Evolutionary conservation across 64 coral and sea anemone species (phyloP).

Genomic region (Montipora foliosa): DNA sequence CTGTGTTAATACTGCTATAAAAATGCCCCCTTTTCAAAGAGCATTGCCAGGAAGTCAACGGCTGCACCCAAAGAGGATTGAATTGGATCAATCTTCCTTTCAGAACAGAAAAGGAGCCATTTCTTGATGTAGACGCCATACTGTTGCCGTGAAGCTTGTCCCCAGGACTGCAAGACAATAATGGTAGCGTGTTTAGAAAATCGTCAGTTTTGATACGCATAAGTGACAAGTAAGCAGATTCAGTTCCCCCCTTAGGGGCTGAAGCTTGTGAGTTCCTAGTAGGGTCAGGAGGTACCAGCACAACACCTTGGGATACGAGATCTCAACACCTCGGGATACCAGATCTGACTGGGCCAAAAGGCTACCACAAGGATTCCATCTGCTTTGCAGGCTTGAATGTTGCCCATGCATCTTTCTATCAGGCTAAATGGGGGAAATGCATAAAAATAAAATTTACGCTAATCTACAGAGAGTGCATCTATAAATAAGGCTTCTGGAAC

Average conservation of each 20-base stretch:
- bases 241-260: slow-evolving; percentile 29
- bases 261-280: neutral
- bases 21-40: no score
- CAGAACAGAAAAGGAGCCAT: neutral
- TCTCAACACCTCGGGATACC: neutral
- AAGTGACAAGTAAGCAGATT: slow-evolving; percentile 50
- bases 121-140: slow-evolving; percentile 35
- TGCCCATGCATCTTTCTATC: slow-evolving; percentile 5
- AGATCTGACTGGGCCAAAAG: no score
- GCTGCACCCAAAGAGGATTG: slow-evolving; percentile 17
- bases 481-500: slow-evolving; percentile 25
- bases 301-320: neutral
- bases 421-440: slow-evolving; percentile 22
- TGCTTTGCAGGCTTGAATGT: neutral
- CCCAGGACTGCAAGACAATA: no score
- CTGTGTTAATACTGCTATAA: no score
- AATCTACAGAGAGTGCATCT: slow-evolving; percentile 41
- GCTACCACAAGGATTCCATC: no score
- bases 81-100: slow-evolving; percentile 60
- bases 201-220: neutral
- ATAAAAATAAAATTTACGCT: slow-evolving; percentile 20
- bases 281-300: slow-evolving; percentile 4
- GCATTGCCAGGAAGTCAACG: slow-evolving; percentile 57
- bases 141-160: no score
- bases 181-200: no score